A percentile compares a stretch with the other conserved stretches of the same genome.
These are phyloP conservation scores for Zootoca vivipara DNA, from an alignment of 2,113 vertebrate species.

Conservation along the genomic window DNA sequence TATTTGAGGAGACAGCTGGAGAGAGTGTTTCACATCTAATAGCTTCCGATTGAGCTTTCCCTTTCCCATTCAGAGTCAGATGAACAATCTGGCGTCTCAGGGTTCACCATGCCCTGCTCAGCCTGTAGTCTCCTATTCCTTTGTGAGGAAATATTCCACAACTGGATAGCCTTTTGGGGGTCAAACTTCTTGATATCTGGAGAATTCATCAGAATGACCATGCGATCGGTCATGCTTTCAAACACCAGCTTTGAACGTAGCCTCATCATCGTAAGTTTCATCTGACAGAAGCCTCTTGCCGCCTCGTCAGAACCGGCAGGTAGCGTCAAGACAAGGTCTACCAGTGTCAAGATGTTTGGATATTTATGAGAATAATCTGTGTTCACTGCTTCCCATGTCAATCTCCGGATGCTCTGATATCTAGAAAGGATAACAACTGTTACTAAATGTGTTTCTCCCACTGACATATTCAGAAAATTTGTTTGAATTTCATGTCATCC, in stretches of 20 bases:
- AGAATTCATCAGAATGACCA: slow-evolving; percentile 73
- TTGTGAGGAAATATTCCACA: slow-evolving; percentile 65
- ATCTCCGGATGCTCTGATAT: slow-evolving; percentile 64
- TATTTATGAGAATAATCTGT: slow-evolving; percentile 69
- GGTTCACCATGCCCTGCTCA: slow-evolving; percentile 2
- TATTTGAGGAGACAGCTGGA: neutral
- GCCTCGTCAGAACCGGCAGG: slow-evolving; percentile 68
- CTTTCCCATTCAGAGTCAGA: slow-evolving; percentile 57
- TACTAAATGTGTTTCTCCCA: neutral
- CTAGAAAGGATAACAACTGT: slow-evolving; percentile 42
- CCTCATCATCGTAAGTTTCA: slow-evolving; percentile 51
- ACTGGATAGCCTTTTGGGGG: slow-evolving; percentile 62
- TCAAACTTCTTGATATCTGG: slow-evolving; percentile 70
- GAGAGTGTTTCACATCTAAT: slow-evolving; percentile 25
- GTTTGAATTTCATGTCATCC: neutral
- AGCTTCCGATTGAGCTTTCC: slow-evolving; percentile 54
- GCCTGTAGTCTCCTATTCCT: slow-evolving; percentile 36
- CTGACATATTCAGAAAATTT: neutral
- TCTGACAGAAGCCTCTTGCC: slow-evolving; percentile 65
- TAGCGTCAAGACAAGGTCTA: slow-evolving; percentile 69
- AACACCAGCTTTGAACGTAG: slow-evolving; percentile 39
- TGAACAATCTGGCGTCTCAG: slow-evolving; percentile 39
- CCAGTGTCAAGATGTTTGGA: slow-evolving; percentile 64
- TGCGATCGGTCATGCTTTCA: slow-evolving; percentile 62
- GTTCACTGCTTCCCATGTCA: slow-evolving; percentile 74